Evolutionary conservation across 1,140 invertebrate genomes (phyloP), one percentile per base, ranked within the genome.

Genomic region (Radopholus similis): DNA sequence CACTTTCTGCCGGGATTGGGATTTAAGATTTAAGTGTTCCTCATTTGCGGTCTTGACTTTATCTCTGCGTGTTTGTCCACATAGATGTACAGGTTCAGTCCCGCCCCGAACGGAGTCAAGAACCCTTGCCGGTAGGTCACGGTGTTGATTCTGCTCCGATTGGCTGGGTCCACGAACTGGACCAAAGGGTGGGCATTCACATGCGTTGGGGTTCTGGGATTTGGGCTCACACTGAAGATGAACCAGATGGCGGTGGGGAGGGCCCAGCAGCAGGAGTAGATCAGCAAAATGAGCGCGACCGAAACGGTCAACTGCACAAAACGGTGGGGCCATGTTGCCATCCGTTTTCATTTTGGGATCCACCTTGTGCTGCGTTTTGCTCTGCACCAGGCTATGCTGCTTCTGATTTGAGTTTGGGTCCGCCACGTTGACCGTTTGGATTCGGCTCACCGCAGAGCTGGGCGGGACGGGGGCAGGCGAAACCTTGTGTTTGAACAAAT

Each of bases 81-180:
- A 54, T 54, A 54, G 35, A 54, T 54, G n/a, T 54, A 54, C n/a
- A 54, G n/a, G 35, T 54, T 54, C 30, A 54, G 30, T 18, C 51
- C 51, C n/a, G 51, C 18, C n/a, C 51, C 51, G 35, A 54, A 54
- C n/a, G 51, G 51, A 2, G 51, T 54, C 35, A 54, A 54, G 35
- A 54, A 54, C 1, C 51, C 51, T 54, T 54, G 51, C 35, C 30
- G 15, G 35, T 32, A 54, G 35, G 51, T 54, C 30, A 54, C 51
- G 35, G 30, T 32, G 35, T 54, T 54, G 35, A 54, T 54, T 54
- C 51, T 54, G 15, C 28, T 54, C n/a, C 51, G 51, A 54, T 54
- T 34, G n/a, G n/a, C n/a, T 15, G 30, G 18, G 35, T 54, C 6
- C 18, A 54, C 15, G 35, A 54, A 15, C 51, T 54, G 35, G 35